Percentiles rank a stretch among this genome's conserved stretches.
Evolutionary conservation across 2,797 vertebrate species (phyloP).

Genomic region (Thaleichthys pacificus): DNA sequence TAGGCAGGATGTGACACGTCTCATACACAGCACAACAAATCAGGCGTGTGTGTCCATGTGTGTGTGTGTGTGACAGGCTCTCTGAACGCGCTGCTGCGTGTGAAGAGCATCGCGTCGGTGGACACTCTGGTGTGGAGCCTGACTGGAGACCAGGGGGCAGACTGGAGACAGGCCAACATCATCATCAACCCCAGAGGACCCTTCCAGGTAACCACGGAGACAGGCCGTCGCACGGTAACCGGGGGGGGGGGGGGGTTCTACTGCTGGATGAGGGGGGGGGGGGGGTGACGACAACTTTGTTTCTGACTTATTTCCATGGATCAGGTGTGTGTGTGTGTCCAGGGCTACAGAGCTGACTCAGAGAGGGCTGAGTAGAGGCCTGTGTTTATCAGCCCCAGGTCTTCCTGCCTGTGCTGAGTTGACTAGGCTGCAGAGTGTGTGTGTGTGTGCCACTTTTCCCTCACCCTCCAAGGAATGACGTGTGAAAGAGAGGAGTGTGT

Average conservation of each 20-base stretch:
- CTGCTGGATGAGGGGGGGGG: neutral
- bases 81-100: conserved; percentile 87
- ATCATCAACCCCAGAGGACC: conserved; percentile 88
- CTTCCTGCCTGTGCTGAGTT: neutral
- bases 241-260: conserved; percentile 21
- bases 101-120: conserved; percentile 83
- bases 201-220: conserved; percentile 83
- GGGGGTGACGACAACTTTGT: neutral
- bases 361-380: no score
- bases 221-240: neutral
- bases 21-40: no score
- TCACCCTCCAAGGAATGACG: neutral
- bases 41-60: neutral
- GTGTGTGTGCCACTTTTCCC: neutral
- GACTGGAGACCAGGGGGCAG: conserved; percentile 84
- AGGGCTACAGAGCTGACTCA: conserved; percentile 7
- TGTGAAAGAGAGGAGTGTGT: neutral
- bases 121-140: conserved; percentile 85
- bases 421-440: neutral
- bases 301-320: neutral
- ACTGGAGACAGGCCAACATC: conserved; percentile 88
- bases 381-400: neutral
- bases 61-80: conserved; percentile 71
- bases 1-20: no score
- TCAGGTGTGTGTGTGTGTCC: conserved; percentile 35